Base-by-base conservation (phyloP, 1,140 invertebrate species). In the Macrobrachium rosenbergii region DNA sequence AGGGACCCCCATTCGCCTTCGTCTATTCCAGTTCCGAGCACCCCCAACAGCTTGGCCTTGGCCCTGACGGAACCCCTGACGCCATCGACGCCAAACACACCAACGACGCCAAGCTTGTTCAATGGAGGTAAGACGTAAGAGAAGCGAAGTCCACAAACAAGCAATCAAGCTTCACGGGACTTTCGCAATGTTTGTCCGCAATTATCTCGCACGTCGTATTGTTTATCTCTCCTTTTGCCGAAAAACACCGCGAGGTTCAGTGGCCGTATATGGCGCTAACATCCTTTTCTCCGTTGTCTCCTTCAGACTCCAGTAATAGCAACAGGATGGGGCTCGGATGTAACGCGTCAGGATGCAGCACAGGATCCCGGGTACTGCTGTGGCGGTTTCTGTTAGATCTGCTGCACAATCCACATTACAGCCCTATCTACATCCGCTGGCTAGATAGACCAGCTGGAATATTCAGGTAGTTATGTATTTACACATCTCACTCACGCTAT, bases 371-470 rank as follows among this genome's bases (percentile, higher is more conserved):
- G 8, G 89, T 90, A 5, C 77, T 90, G 23, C 75, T 89, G 11
- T 90, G 88, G 88, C 52, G 87, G 81, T 89, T 89, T 62, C 75
- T 88, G 37, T 80, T 89, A 0, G 82, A 90, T 17, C 88, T 88
- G 8, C 87, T 89, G 43, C 89, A 89, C 86, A 88, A 83, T 81
- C 85, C 28, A 37, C 88, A 72, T 83, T 90, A 88, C 87, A 87
- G 86, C 52, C 90, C 81, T 37, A 76, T 80, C 73, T 90, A 83
- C 88, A 90, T 89, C 84, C 89, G 88, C 72, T 90, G 87, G 87
- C 84, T 88, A 2, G 90, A 90, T 28, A 62, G 82, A 6, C 67
- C 88, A 52, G 87, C 88, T 21, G 90, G 89, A 16, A 81, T 90
- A 2, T 88, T 88, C 37, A 87, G 86, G 75, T 88, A 87, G 52